Percentiles rank a stretch among this genome's conserved stretches.
Evolutionary conservation across 2,797 vertebrate genomes (phyloP).

Genomic region (Tiaroga cobitis): DNA sequence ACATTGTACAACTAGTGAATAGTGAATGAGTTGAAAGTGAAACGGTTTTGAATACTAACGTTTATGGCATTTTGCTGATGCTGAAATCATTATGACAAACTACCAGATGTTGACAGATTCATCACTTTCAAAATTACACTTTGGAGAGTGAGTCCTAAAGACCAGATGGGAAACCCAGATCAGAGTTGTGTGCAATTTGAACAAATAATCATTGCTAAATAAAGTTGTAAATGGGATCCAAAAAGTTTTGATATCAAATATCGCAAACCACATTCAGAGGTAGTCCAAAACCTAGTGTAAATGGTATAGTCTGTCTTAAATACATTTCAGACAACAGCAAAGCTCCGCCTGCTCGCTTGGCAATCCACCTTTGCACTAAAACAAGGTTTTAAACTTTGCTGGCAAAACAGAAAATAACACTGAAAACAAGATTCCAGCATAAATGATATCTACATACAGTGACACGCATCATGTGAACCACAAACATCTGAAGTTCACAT

Average conservation of each 20-base stretch:
- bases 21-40: not conserved
- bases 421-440: not conserved
- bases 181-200: not conserved
- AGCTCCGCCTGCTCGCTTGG: not conserved
- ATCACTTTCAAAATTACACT: not conserved
- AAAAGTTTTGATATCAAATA: not conserved
- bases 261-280: not conserved
- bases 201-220: not conserved
- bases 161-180: not conserved
- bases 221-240: not conserved
- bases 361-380: not conserved
- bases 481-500: slow-evolving; percentile 24
- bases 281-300: not conserved
- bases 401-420: not conserved
- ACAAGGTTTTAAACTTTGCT: not conserved
- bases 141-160: not conserved
- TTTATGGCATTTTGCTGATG: not conserved
- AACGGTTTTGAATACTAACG: not conserved
- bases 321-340: not conserved
- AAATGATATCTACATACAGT: slow-evolving; percentile 8
- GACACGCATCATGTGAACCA: not conserved
- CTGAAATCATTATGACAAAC: not conserved
- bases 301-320: not conserved
- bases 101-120: not conserved
- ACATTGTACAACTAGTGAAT: not conserved